A percentile compares a stretch with the other conserved stretches of the same genome.
Evolutionary conservation across 2,797 vertebrate genomes (phyloP).

Genomic region (Scleropages formosus): DNA sequence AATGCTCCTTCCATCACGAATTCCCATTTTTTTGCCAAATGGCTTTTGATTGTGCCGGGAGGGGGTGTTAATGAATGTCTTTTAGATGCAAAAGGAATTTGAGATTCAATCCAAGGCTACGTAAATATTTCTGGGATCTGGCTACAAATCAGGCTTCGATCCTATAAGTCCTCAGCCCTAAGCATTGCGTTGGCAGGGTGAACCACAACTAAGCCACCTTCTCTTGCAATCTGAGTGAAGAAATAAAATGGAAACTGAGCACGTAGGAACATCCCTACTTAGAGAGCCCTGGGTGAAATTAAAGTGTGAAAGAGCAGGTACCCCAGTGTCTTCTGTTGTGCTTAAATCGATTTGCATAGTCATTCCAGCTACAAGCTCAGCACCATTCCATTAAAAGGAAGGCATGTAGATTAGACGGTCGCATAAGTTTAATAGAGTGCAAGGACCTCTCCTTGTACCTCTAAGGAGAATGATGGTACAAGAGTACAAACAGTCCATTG

Average conservation of each 20-base stretch:
- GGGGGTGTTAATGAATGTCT: background rate
- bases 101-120: background rate
- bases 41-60: background rate
- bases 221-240: background rate
- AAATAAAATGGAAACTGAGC: background rate
- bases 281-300: background rate
- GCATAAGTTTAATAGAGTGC: too few relatives aligned
- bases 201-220: background rate
- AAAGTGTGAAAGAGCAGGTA: background rate
- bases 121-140: background rate
- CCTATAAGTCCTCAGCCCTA: slow-evolving; percentile 20
- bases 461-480: too few relatives aligned
- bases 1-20: background rate
- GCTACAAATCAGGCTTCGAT: background rate
- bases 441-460: too few relatives aligned
- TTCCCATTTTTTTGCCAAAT: background rate
- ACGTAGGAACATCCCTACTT: background rate
- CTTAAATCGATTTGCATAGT: background rate
- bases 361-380: background rate
- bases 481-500: background rate
- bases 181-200: background rate
- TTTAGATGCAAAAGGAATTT: slow-evolving; percentile 7
- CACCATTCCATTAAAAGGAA: background rate
- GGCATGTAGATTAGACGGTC: background rate
- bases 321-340: background rate